Evolutionary conservation across 2,888 invertebrate genomes (phyloP).

Genomic region (Leptarthrus brevirostris): DNA sequence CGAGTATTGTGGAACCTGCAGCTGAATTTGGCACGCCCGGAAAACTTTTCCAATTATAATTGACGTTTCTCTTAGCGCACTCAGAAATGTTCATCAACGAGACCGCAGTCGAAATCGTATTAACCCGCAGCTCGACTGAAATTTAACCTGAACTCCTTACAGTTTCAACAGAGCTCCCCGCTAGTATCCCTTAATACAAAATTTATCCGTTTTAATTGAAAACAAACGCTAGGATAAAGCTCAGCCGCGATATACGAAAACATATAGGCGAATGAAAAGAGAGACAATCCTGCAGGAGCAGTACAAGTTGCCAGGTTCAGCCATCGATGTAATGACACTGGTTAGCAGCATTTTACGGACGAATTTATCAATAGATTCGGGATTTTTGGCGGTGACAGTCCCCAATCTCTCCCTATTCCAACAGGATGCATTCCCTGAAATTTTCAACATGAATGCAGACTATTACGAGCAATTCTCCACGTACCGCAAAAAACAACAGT

Average conservation of each 20-base stretch:
- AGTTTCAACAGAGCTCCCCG: neutral
- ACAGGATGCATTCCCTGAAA: neutral
- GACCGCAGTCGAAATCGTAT: conserved; percentile 31
- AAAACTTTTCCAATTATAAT: conserved; percentile 51
- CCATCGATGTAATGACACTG: neutral
- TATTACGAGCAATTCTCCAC: conserved; percentile 12
- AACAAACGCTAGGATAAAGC: conserved; percentile 35
- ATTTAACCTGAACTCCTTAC: conserved; percentile 33
- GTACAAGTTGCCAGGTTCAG: neutral
- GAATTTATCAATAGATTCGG: conserved; percentile 21
- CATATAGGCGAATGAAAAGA: neutral
- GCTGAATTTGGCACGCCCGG: neutral
- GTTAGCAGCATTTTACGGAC: conserved; percentile 8
- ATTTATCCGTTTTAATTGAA: conserved; percentile 51
- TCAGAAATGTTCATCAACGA: conserved; percentile 49
- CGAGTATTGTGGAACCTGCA: neutral
- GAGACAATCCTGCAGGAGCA: neutral
- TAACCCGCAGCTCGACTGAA: conserved; percentile 40
- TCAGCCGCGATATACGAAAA: neutral
- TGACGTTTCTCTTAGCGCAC: conserved; percentile 35
- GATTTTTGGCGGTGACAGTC: neutral
- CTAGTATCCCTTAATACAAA: conserved; percentile 33
- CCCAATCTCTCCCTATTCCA: no score
- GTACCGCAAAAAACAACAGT: neutral
- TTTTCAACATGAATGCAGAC: neutral